A percentile compares a stretch with the other conserved stretches of the same genome.
Conservation (phyloP, 2,797 vertebrate species). For the Melanotaenia boesemani region DNA sequence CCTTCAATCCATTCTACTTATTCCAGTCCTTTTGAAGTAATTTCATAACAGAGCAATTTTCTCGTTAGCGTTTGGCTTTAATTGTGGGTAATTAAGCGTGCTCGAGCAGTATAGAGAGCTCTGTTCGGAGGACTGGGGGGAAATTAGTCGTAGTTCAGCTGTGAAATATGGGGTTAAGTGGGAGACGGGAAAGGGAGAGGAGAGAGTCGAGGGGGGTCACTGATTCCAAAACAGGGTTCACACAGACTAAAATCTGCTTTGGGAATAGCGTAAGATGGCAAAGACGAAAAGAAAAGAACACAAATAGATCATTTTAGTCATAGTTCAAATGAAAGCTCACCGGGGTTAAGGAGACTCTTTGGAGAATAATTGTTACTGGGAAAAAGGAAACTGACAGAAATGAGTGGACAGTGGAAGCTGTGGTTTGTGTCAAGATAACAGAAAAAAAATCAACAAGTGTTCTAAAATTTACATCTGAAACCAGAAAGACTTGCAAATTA, state of each 20-base stretch:
- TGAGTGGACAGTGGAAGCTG: constrained; percentile 6
- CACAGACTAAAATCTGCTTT: constrained; percentile 52
- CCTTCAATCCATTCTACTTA: constrained; percentile 77
- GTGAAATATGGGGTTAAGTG: constrained; percentile 87
- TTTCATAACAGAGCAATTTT: constrained; percentile 88
- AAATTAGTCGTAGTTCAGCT: constrained; percentile 87
- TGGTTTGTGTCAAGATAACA: constrained; percentile 3
- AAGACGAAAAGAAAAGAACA: constrained; percentile 24
- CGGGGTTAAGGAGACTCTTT: constrained; percentile 22
- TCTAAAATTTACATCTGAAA: background rate
- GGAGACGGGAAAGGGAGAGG: constrained; percentile 71
- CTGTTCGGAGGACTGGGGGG: constrained; percentile 77
- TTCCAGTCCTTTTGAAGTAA: constrained; percentile 79
- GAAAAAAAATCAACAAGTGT: constrained; percentile 5
- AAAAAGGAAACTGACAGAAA: constrained; percentile 8
- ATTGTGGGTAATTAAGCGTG: constrained; percentile 88
- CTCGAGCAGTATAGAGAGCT: constrained; percentile 74
- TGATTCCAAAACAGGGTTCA: constrained; percentile 71
- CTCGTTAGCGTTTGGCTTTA: constrained; percentile 85
- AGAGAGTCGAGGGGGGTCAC: constrained; percentile 69
- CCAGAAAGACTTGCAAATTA: background rate
- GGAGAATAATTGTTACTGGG: constrained; percentile 29
- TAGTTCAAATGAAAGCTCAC: constrained; percentile 36
- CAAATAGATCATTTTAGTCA: constrained; percentile 40
- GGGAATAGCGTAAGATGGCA: constrained; percentile 27